Evolutionary conservation across 1,140 invertebrate genomes (phyloP).

Genomic region (Zaprionus kolodkinae): DNA sequence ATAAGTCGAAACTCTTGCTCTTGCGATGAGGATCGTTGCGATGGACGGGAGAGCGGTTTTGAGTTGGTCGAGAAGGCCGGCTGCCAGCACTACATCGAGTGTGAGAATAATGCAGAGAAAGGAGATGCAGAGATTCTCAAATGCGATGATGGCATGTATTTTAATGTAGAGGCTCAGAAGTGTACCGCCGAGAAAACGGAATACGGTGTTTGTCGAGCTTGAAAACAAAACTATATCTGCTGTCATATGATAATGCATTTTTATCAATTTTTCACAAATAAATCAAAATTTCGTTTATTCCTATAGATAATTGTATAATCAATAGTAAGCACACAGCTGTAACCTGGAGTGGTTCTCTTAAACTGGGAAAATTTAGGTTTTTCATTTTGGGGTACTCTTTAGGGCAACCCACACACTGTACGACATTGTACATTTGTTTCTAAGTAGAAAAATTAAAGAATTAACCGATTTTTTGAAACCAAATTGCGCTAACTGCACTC

Average conservation of each 20-base stretch:
- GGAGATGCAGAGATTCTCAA: background rate
- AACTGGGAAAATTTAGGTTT: no score
- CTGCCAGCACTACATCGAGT: constrained; percentile 62
- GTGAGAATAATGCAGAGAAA: constrained; percentile 42
- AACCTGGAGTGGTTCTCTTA: no score
- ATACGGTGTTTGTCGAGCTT: constrained; percentile 11
- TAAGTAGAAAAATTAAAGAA: no score
- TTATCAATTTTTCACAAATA: background rate
- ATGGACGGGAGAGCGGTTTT: constrained; percentile 52
- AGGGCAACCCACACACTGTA: no score
- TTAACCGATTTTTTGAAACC: no score
- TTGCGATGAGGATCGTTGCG: constrained; percentile 69
- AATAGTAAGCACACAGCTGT: background rate
- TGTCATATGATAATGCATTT: background rate
- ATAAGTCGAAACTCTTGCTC: constrained; percentile 18
- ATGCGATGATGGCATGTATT: constrained; percentile 41
- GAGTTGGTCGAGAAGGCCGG: constrained; percentile 50
- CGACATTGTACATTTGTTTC: no score
- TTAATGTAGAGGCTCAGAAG: constrained; percentile 28
- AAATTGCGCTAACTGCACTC: no score
- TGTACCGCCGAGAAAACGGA: constrained; percentile 19
- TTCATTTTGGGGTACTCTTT: no score
- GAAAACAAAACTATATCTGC: background rate
- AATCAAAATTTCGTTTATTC: background rate
- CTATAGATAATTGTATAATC: background rate